phyloP scores from a whole-genome alignment of 2,888 invertebrate species.

The Habrosyne pyritoides region DNA sequence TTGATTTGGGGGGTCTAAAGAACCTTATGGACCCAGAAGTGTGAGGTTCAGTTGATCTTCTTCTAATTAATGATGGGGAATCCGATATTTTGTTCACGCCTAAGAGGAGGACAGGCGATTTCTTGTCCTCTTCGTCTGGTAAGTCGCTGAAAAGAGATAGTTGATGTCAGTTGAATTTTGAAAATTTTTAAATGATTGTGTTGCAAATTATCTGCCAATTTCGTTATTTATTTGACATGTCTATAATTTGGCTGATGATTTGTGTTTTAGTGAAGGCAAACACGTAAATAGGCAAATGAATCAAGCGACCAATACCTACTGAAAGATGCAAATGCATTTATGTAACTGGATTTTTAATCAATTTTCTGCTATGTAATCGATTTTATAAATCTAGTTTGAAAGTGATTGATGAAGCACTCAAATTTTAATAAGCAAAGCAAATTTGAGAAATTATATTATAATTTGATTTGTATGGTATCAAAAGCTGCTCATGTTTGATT shows the following conservation, averaged over 20 bases:
- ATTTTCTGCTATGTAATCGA: neutral
- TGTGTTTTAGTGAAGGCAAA: neutral
- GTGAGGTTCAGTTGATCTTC: slow-evolving; percentile 69
- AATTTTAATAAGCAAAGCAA: neutral
- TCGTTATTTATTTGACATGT: neutral
- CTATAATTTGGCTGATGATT: neutral
- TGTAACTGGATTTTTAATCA: neutral
- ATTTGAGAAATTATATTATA: no score
- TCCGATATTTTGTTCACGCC: slow-evolving; percentile 84
- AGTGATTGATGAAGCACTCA: neutral
- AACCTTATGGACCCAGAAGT: slow-evolving; percentile 72
- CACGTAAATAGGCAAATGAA: neutral
- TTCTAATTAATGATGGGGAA: slow-evolving; percentile 68
- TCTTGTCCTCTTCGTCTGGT: slow-evolving; percentile 84
- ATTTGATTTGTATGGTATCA: no score
- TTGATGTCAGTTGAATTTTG: neutral
- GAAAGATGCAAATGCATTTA: neutral
- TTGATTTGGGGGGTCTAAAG: slow-evolving; percentile 73
- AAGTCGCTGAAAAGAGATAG: slow-evolving; percentile 80
- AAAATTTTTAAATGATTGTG: slow-evolving; percentile 3
- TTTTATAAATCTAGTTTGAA: neutral
- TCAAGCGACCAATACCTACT: neutral
- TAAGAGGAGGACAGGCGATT: slow-evolving; percentile 84
- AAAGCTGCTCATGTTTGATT: no score
- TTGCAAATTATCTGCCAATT: neutral